Conservation (phyloP, 2,797 vertebrate genomes). For the Sebastes variabilis region DNA sequence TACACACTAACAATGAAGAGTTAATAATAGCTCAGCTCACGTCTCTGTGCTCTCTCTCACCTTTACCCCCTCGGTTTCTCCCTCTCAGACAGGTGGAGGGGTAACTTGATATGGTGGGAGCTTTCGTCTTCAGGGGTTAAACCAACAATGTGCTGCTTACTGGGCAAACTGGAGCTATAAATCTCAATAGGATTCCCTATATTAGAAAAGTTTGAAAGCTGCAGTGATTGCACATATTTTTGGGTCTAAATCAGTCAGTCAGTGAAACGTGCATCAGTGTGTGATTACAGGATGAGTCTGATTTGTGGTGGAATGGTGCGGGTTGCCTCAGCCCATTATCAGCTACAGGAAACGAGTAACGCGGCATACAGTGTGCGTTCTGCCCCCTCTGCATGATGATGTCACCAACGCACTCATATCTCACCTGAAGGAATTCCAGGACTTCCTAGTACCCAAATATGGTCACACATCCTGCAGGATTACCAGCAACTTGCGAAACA, state of each 20-base stretch:
- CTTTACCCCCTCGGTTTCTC: not conserved
- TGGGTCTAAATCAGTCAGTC: not conserved
- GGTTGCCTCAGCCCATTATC: constrained; percentile 38
- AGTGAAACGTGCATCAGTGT: not conserved
- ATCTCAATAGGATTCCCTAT: not conserved
- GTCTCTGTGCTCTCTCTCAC: not conserved
- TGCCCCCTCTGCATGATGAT: constrained; percentile 33
- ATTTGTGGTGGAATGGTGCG: not conserved
- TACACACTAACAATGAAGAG: constrained; percentile 33
- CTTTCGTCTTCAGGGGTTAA: constrained; percentile 13
- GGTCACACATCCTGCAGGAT: constrained; percentile 63
- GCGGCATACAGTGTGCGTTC: constrained; percentile 14
- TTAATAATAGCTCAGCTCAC: constrained; percentile 28
- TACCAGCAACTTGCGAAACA: constrained; percentile 50
- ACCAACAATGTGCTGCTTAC: constrained; percentile 1
- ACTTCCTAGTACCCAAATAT: constrained; percentile 82
- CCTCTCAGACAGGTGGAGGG: constrained; percentile 10
- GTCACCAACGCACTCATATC: constrained; percentile 47
- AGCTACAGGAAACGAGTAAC: constrained; percentile 17
- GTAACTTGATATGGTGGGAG: constrained; percentile 47
- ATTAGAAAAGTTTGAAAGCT: not conserved
- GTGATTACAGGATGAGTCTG: not conserved
- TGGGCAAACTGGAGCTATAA: not conserved
- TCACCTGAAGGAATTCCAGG: constrained; percentile 74
- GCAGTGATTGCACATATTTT: too few species aligned